Base-by-base conservation (phyloP, 1,140 invertebrate species). In the Camponotus floridanus region DNA sequence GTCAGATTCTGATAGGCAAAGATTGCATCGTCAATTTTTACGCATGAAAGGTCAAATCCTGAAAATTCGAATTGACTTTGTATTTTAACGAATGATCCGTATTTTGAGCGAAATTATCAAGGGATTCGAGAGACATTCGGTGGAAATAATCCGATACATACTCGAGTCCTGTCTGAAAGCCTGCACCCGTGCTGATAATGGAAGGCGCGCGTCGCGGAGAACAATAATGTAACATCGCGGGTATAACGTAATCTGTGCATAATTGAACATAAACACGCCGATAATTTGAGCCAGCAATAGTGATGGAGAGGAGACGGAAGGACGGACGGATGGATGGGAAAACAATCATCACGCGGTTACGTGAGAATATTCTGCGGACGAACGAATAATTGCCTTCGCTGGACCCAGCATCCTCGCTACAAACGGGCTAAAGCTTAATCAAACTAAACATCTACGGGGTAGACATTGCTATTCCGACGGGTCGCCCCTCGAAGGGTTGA, bases 251-350 rank as follows among this genome's bases (percentile, higher is more conserved):
- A 83, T 83, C 79, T 83, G 68, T 83, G 79, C 67, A 83, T 83
- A 83, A 83, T 83, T 83, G 79, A 83, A 83, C 79, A n/a, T 83
- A 83, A 83, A 83, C 79, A 83, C 13, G 55, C 68, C 57, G 68
- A 83, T 83, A 83, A 83, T 83, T 73, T 83, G 55, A 61, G 57
- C 55, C 36, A n/a, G 18, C 65, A 57, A 55, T 80, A 13, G 51
- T 55, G 26, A 26, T 26, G 26, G 26, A 26, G 26, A 26, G 26
- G 26, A 26, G 26, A 26, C 26, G 26, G 26, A 26, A 0, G 36
- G 18, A 59, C 36, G 78, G 21, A 71, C 51, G 55, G 64, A 73
- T 55, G 61, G 67, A 57, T 15, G 61, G 67, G 67, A 81, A 71
- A 81, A 73, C 79, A 73, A 36, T 81, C 79, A 73, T 70, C 55